phyloP scores from a whole-genome alignment of 2,113 vertebrate species.

The Zingel zingel region DNA sequence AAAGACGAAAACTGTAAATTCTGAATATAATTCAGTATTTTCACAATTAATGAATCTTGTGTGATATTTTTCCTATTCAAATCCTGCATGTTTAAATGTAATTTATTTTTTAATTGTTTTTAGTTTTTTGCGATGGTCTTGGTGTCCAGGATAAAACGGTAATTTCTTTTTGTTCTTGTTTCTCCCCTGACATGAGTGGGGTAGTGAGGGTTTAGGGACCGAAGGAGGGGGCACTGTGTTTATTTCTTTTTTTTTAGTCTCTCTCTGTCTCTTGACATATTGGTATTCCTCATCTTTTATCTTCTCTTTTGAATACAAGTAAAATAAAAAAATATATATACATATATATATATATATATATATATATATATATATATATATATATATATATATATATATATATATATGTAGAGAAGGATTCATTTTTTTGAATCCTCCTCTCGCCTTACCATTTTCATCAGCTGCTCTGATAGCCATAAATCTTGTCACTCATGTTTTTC shows the following conservation, averaged over 20 bases:
- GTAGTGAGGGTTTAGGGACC: constrained; percentile 41
- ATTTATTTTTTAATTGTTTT: neutral
- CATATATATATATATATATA: too few relatives aligned
- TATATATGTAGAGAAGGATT: neutral
- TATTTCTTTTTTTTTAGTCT: constrained; percentile 70
- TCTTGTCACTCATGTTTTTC: constrained; percentile 88
- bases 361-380: too few relatives aligned
- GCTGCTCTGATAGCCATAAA: constrained; percentile 84
- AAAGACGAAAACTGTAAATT: neutral
- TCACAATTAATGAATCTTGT: neutral
- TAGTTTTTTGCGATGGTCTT: constrained; percentile 1
- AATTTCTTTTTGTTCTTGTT: constrained; percentile 36
- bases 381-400: too few relatives aligned
- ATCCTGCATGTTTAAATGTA: constrained; percentile 3
- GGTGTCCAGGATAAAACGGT: constrained; percentile 28
- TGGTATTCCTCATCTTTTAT: constrained; percentile 65
- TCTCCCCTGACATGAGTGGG: constrained; percentile 34
- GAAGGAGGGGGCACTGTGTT: constrained; percentile 42
- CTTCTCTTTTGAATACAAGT: constrained; percentile 75
- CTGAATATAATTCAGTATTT: neutral
- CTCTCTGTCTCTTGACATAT: constrained; percentile 68
- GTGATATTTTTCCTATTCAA: neutral
- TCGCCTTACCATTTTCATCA: constrained; percentile 78
- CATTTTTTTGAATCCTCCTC: constrained; percentile 65
- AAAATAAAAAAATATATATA: constrained; percentile 44